A percentile compares a stretch with the other conserved stretches of the same genome.
Evolutionary conservation across 2,113 vertebrate species (phyloP).

Genomic region (Hymenochirus boettgeri): DNA sequence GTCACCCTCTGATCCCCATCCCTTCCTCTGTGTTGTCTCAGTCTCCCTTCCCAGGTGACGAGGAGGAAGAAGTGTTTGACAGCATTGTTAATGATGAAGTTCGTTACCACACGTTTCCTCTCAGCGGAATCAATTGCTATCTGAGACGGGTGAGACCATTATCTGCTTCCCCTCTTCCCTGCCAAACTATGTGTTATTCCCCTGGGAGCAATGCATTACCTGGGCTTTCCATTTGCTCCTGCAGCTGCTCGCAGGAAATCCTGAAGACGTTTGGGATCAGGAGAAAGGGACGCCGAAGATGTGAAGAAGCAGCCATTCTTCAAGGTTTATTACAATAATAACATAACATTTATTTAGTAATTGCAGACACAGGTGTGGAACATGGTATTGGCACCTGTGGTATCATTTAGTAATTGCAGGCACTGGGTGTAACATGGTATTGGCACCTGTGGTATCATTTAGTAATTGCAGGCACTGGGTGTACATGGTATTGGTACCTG

Average conservation of each 20-base stretch:
- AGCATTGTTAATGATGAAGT: conserved; percentile 88
- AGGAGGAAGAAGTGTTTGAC: conserved; percentile 86
- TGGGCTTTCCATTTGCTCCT: neutral
- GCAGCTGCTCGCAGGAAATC: conserved; percentile 80
- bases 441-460: no score
- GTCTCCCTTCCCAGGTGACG: conserved; percentile 85
- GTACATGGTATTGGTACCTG: no score
- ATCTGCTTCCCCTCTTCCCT: neutral
- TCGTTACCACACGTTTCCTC: conserved; percentile 80
- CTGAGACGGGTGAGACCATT: conserved; percentile 71
- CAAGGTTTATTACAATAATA: conserved; percentile 72
- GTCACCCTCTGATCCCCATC: neutral
- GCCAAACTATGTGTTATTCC: no score
- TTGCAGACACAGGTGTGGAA: no score
- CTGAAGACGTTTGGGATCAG: conserved; percentile 74
- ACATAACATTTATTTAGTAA: no score
- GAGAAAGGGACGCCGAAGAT: conserved; percentile 77
- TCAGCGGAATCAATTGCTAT: conserved; percentile 78
- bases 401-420: no score
- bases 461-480: no score
- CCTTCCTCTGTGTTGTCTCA: conserved; percentile 41
- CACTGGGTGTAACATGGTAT: no score
- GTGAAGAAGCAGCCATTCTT: conserved; percentile 85
- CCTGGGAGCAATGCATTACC: neutral
- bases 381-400: no score